Evolutionary conservation across 2,113 vertebrate genomes (phyloP), one percentile per base, ranked within the genome.

Genomic region (Lutjanus erythropterus): DNA sequence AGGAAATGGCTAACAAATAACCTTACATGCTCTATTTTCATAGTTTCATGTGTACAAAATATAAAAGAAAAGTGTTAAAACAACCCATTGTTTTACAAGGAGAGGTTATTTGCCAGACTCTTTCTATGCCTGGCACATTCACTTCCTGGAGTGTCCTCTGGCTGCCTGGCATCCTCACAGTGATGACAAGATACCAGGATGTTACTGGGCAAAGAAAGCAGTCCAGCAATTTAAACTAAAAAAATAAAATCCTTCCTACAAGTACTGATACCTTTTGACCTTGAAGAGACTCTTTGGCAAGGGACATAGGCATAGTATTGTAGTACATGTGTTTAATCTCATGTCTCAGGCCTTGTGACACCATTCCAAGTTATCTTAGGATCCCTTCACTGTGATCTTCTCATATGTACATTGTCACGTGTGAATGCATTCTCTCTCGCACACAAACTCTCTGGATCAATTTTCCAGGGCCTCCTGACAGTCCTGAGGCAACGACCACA

Each of bases 381-480:
- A 33, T 64, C 23, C 10, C 6, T 3, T 25, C 42, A 9, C 9
- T 37, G 23, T 67, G 1, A 41, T 27, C 42, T 46, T 16, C 31
- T 16, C 8, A 6, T 10, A 35, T 39, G 15, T 14, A 60, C 49
- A 46, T 50, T 11, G 31, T 23, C 60, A 33, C 23, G 35, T 21
- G 9, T 35, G 5, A 31, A 49, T 1, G 1, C 31, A 25, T 10
- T 56, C 31, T 41, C 8, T 2, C 55, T 4, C 37, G 18, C 56
- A 25, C 44, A 33, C 29, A 52, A 11, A 66, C 33, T 42, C 9
- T 37, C 16, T 18, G 6, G 35, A 62, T 76, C 9, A 2, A 19
- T 78, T 81, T 73, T 65, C 39, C 31, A 49, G 42, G 33, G 21
- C 21, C 39, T 44, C 41, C 14, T 78, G 41, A 59, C 33, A 37